Evolutionary conservation across 2,797 vertebrate genomes (phyloP).

Genomic region (Tapirus indicus): DNA sequence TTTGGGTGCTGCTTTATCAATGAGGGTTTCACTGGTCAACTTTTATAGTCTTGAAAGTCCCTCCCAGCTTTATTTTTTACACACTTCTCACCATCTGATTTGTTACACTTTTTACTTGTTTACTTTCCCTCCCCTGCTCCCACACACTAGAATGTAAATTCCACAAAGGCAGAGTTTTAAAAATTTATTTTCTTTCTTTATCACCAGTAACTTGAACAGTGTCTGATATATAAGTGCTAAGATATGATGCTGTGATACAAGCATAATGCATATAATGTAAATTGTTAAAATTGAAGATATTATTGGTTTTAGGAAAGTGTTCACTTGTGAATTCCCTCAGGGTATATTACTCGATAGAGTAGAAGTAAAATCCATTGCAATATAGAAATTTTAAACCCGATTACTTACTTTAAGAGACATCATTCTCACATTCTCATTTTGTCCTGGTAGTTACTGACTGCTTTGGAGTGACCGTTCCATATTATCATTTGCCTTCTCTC

Average conservation of each 20-base stretch:
- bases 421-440: slow-evolving; percentile 5
- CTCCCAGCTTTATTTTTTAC: slow-evolving; percentile 14
- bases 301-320: slow-evolving; percentile 35
- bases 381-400: background rate
- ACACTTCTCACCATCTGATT: background rate
- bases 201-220: slow-evolving; percentile 15
- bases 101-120: background rate
- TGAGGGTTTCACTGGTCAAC: background rate
- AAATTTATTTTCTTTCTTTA: slow-evolving; percentile 12
- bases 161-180: background rate
- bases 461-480: background rate
- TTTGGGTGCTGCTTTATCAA: background rate
- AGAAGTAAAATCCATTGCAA: background rate
- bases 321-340: background rate
- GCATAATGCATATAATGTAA: background rate
- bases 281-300: background rate
- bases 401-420: background rate
- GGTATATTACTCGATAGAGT: background rate
- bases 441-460: background rate
- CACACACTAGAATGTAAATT: background rate
- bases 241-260: background rate
- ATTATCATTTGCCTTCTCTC: background rate
- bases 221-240: background rate
- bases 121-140: background rate
- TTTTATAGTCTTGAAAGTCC: background rate